These are phyloP conservation scores for Lapara coniferarum DNA, from an alignment of 2,888 invertebrate species.

Conservation along the genomic window DNA sequence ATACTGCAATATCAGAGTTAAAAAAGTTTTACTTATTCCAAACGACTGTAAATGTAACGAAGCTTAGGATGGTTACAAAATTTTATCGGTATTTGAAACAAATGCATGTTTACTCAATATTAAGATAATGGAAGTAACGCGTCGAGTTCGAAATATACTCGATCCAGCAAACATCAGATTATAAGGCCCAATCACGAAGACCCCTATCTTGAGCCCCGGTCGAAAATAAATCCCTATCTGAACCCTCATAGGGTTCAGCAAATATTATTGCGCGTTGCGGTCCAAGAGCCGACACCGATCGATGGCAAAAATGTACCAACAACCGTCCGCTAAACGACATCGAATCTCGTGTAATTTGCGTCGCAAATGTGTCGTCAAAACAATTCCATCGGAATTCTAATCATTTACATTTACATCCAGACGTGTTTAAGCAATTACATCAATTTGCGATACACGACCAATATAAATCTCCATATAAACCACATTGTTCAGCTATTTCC, in stretches of 20 bases:
- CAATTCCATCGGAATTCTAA: slow-evolving; percentile 58
- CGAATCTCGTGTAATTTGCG: slow-evolving; percentile 59
- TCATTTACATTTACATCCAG: slow-evolving; percentile 28
- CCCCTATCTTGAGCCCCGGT: slow-evolving; percentile 61
- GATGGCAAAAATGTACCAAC: slow-evolving; percentile 61
- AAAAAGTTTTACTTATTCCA: neutral
- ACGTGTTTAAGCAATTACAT: slow-evolving; percentile 1
- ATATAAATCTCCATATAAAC: slow-evolving; percentile 1
- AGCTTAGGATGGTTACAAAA: neutral
- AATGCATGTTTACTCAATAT: neutral
- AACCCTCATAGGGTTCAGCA: slow-evolving; percentile 60
- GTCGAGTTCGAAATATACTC: slow-evolving; percentile 38
- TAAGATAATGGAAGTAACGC: slow-evolving; percentile 8
- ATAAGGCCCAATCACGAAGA: slow-evolving; percentile 60
- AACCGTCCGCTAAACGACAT: slow-evolving; percentile 51
- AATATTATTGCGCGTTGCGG: slow-evolving; percentile 71
- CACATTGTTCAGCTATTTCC: slow-evolving; percentile 4
- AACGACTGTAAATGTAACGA: neutral
- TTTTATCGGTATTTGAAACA: neutral
- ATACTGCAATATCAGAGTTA: neutral
- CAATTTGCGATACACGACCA: neutral
- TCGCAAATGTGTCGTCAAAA: slow-evolving; percentile 50
- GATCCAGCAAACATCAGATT: slow-evolving; percentile 52
- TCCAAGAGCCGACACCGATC: slow-evolving; percentile 54
- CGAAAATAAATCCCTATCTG: slow-evolving; percentile 67